Evolutionary conservation across 2,888 invertebrate species (phyloP).

Genomic region (Netelia fuscicornis): DNA sequence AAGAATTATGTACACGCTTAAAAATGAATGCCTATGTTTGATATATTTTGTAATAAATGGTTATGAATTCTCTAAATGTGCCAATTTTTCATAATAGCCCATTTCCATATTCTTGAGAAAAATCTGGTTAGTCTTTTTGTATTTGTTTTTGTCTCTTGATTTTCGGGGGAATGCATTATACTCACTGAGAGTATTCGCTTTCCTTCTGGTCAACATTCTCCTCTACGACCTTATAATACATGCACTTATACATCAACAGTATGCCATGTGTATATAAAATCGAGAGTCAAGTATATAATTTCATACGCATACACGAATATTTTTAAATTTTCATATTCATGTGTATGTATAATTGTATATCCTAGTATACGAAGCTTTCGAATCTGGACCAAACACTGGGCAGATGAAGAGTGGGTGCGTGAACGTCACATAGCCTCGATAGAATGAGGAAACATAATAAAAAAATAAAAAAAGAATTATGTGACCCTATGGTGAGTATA

Average conservation of each 20-base stretch:
- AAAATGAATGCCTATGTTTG: background rate
- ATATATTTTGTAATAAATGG: background rate
- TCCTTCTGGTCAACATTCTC: background rate
- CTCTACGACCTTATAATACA: background rate
- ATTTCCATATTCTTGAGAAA: background rate
- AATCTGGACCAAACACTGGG: constrained; percentile 14
- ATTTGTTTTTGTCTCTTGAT: background rate
- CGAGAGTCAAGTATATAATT: background rate
- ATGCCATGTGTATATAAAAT: background rate
- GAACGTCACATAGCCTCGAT: constrained; percentile 72
- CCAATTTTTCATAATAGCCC: background rate
- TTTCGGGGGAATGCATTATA: background rate
- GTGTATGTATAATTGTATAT: background rate
- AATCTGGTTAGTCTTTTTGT: background rate
- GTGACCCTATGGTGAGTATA: constrained; percentile 76
- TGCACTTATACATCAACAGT: background rate
- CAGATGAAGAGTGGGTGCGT: constrained; percentile 32
- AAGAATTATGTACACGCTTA: background rate
- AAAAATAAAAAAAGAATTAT: constrained; percentile 76
- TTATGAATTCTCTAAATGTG: background rate
- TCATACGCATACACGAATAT: background rate
- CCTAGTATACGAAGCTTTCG: background rate
- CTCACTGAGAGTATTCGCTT: background rate
- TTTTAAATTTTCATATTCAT: background rate
- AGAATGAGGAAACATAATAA: constrained; percentile 80